A percentile compares a stretch with the other conserved stretches of the same genome.
phyloP scores from a whole-genome alignment of 2,113 vertebrate genomes.

The Merops nubicus region DNA sequence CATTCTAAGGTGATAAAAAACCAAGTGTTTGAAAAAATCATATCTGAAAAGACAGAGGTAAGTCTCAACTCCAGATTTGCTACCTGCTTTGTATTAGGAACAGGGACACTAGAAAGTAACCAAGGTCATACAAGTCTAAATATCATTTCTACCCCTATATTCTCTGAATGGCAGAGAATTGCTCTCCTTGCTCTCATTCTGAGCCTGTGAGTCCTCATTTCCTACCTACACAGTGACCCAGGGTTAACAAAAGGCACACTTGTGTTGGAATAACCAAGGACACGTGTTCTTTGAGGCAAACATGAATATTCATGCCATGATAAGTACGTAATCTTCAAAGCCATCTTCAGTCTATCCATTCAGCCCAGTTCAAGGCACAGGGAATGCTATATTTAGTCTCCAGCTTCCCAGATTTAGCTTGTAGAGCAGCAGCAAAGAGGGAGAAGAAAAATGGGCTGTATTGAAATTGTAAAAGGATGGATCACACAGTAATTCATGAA shows the following conservation, averaged over 20 bases:
- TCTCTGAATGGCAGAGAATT: neutral
- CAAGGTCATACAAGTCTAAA: neutral
- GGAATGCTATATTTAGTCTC: neutral
- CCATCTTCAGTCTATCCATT: neutral
- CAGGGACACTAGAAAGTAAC: neutral
- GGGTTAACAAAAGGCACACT: neutral
- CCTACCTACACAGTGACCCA: neutral
- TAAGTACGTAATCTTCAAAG: neutral
- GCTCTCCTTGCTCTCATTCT: neutral
- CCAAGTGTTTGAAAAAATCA: rapidly evolving
- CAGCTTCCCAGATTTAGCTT: neutral
- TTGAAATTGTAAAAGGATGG: neutral
- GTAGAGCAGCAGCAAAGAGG: neutral
- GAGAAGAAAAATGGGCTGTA: slow-evolving; percentile 11
- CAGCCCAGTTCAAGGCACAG: neutral
- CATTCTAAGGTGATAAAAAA: neutral
- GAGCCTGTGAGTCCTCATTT: neutral
- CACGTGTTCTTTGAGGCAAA: neutral
- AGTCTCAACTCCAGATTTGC: neutral
- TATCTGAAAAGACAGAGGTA: neutral
- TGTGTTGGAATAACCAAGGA: neutral
- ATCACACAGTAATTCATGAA: slow-evolving; percentile 39
- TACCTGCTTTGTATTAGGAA: neutral
- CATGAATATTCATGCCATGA: neutral
- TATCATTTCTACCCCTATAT: neutral